Evolutionary conservation across 2,888 invertebrate genomes (phyloP).

Genomic region (Hydroisotoma schaefferi): DNA sequence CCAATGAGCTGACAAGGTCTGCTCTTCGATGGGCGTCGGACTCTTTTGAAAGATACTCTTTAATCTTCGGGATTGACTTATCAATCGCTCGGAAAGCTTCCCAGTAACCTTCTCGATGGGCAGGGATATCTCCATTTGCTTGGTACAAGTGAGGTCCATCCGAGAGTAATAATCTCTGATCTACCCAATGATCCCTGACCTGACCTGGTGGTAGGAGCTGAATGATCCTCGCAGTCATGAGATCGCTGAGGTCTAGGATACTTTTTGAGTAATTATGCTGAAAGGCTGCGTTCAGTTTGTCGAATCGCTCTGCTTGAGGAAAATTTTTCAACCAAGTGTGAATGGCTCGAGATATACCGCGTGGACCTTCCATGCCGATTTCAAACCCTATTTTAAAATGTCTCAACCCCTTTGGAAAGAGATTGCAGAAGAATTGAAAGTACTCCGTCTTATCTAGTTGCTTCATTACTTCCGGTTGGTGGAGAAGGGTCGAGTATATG

Average conservation of each 20-base stretch:
- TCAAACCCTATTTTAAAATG: conserved; percentile 33
- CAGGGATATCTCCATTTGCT: conserved; percentile 22
- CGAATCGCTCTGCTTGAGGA: conserved; percentile 24
- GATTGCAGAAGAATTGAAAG: conserved; percentile 26
- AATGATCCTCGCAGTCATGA: conserved; percentile 31
- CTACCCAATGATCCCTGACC: conserved; percentile 30
- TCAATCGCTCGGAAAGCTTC: conserved; percentile 28
- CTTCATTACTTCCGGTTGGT: conserved; percentile 26
- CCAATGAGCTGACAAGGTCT: conserved; percentile 27
- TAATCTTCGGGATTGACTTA: conserved; percentile 32
- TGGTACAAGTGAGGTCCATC: conserved; percentile 26
- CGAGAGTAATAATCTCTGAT: conserved; percentile 20
- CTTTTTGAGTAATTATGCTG: conserved; percentile 27
- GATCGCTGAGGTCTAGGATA: conserved; percentile 32
- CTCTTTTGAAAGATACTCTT: conserved; percentile 28
- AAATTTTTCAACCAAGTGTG: conserved; percentile 32
- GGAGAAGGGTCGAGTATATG: conserved; percentile 26
- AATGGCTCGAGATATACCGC: conserved; percentile 25
- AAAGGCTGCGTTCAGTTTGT: conserved; percentile 28
- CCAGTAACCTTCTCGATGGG: conserved; percentile 38
- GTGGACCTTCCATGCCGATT: conserved; percentile 27
- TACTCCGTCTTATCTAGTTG: conserved; percentile 27
- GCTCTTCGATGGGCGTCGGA: conserved; percentile 30
- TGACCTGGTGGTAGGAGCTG: conserved; percentile 21
- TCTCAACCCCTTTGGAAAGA: conserved; percentile 30